Evolutionary conservation across 2,113 vertebrate genomes (phyloP).

Genomic region (Myiagra hebetior): DNA sequence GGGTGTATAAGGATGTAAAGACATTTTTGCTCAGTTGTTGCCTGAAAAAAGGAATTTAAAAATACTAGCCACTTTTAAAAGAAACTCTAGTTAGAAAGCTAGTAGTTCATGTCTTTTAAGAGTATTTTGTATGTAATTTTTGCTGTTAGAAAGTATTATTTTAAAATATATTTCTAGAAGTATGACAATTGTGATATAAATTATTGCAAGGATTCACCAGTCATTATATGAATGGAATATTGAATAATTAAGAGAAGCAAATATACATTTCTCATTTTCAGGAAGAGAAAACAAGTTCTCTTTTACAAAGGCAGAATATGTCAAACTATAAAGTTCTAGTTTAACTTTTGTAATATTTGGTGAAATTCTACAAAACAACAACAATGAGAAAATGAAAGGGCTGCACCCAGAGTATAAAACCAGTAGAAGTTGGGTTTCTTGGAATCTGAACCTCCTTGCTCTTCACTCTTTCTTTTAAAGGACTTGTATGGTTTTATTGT

Average conservation of each 20-base stretch:
- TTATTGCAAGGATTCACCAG: background rate
- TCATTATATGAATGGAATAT: background rate
- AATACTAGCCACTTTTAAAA: conserved; percentile 23
- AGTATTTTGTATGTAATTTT: background rate
- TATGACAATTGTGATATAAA: background rate
- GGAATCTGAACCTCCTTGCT: background rate
- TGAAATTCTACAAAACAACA: conserved; percentile 49
- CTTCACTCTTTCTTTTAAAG: background rate
- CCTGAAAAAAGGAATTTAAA: background rate
- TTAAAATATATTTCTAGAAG: conserved; percentile 20
- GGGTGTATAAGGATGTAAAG: background rate
- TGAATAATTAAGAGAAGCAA: background rate
- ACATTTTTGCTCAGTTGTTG: background rate
- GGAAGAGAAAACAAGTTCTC: conserved; percentile 31
- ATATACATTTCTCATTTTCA: background rate
- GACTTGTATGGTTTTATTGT: background rate
- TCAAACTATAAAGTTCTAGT: background rate
- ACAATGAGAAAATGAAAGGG: conserved; percentile 44
- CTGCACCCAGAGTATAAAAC: conserved; percentile 26
- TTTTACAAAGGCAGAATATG: conserved; percentile 31
- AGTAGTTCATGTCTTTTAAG: background rate
- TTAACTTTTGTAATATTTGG: background rate
- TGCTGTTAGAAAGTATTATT: conserved; percentile 27
- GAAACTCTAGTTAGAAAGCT: background rate
- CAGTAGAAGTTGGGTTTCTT: background rate